Conservation (phyloP, 2,888 invertebrate genomes). For the Drosophila prostipennis region DNA sequence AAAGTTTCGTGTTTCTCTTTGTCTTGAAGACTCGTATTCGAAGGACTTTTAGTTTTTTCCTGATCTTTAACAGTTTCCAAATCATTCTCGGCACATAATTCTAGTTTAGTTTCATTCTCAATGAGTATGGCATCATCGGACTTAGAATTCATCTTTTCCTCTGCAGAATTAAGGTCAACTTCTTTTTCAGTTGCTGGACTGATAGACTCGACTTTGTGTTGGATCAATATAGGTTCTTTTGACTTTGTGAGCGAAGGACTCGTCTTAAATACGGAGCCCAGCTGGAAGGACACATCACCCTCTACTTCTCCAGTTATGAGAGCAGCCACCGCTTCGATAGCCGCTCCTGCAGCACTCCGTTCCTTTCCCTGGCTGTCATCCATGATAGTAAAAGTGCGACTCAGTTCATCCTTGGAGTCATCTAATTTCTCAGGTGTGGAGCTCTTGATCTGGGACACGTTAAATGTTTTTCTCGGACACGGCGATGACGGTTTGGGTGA, state of each 20-base stretch:
- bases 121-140: neutral
- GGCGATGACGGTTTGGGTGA: slow-evolving; percentile 40
- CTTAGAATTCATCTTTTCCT: neutral
- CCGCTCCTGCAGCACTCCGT: neutral
- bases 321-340: slow-evolving; percentile 8
- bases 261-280: neutral
- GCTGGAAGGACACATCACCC: neutral
- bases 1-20: neutral
- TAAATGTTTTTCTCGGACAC: neutral
- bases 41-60: neutral
- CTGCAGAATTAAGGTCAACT: neutral
- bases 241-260: neutral
- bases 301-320: slow-evolving; percentile 4
- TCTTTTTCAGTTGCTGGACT: neutral
- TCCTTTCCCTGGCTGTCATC: slow-evolving; percentile 19
- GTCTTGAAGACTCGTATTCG: neutral
- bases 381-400: slow-evolving; percentile 69
- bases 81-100: neutral
- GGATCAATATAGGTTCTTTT: neutral
- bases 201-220: neutral
- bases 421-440: slow-evolving; percentile 26
- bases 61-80: neutral
- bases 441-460: slow-evolving; percentile 10
- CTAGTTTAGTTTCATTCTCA: neutral
- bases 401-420: slow-evolving; percentile 50